Evolutionary conservation across 2,113 vertebrate species (phyloP), one percentile per base, ranked within the genome.

Genomic region (Bagarius yarrelli): DNA sequence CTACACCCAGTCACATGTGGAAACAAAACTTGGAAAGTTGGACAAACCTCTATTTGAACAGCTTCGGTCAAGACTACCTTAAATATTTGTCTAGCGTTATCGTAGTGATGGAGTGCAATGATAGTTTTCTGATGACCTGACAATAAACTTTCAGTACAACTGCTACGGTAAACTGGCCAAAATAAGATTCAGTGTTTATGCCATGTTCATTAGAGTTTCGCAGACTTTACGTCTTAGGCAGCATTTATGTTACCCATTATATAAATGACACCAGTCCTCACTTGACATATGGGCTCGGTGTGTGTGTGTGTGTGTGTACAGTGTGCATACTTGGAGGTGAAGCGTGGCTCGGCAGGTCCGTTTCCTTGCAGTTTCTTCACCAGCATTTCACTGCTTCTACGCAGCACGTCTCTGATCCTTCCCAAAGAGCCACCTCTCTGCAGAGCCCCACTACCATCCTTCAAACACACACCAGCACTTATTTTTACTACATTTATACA

Each of bases 291-390:
- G 36, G 34, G 19, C 21, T 36, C 12, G n/a, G 47, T 0, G 70
- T 1, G 6, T 73, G 50, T 73, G 50, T 32, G 47, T 0, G 70
- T 1, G 6, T 73, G 50, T 73, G 50, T 32, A 21, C 50, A 21
- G 70, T 13, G 59, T 64, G n/a, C 86, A 87, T 90, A 96, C 95
- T 72, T 73, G 34, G 87, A 32, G 19, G 9, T 88, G 82, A 87
- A 96, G 88, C 95, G 95, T 21, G 94, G 94, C 40, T 96, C 91
- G 60, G 94, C 91, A 1, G 95, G 95, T 5, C 91, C 94, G 0
- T 93, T 95, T 56, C 95, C 95, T 87, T 99, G 97, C 78, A 99
- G 94, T 77, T 96, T 99, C 92, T 96, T 97, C 87, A 99, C 97
- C 88, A 99, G 87, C 90, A 98, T 89, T 87, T 99, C 97, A 3